A percentile compares a stretch with the other conserved stretches of the same genome.
Conservation (phyloP, 2,888 invertebrate species). For the Agrochola circellaris region DNA sequence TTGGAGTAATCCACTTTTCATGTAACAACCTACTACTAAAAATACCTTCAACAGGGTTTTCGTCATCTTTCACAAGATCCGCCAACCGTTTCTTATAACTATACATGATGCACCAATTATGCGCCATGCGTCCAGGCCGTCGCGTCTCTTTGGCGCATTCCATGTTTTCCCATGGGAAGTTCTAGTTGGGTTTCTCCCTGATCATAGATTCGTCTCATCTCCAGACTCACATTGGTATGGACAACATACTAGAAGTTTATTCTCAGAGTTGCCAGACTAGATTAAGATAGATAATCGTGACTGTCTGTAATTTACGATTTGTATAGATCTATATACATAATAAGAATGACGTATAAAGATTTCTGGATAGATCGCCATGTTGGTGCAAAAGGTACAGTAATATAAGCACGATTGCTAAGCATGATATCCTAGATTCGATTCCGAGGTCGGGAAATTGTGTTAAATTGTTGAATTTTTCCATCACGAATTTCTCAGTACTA, state of each 20-base stretch:
- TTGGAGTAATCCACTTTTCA: too few species aligned
- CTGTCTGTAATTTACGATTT: neutral
- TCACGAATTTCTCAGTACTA: too few species aligned
- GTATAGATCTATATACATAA: neutral
- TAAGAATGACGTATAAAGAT: neutral
- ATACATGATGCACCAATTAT: conserved; percentile 37
- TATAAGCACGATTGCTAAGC: too few species aligned
- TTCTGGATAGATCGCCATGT: neutral
- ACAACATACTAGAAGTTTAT: conserved; percentile 1
- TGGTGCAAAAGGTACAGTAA: neutral
- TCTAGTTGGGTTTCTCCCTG: conserved; percentile 38
- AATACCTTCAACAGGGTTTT: neutral
- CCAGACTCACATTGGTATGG: conserved; percentile 28
- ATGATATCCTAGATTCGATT: too few species aligned
- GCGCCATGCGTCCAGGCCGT: conserved; percentile 26
- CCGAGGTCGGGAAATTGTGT: too few species aligned
- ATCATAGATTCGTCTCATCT: conserved; percentile 48
- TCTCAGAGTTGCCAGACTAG: conserved; percentile 11
- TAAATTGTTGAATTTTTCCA: neutral
- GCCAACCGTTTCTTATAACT: neutral
- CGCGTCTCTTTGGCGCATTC: conserved; percentile 33
- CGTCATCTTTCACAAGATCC: neutral
- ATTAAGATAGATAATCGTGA: conserved; percentile 7
- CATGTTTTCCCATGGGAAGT: conserved; percentile 26
- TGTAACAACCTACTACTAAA: too few species aligned